Conservation (phyloP, 1,140 invertebrate genomes). For the Drosophila pseudoananassae region DNA sequence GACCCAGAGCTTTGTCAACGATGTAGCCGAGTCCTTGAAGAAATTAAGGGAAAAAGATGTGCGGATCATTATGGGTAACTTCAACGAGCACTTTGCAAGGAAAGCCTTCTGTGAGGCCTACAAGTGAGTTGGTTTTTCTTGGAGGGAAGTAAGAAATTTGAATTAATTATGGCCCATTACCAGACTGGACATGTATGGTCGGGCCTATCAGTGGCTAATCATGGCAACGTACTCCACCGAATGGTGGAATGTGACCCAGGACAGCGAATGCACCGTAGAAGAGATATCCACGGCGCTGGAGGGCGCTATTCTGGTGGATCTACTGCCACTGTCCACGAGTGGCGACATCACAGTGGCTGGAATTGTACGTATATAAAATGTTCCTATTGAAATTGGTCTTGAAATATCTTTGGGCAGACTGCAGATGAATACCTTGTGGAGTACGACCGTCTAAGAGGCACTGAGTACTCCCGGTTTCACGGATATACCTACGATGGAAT, state of each 20-base stretch:
- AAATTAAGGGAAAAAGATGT: slow-evolving; percentile 97
- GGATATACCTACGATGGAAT: slow-evolving; percentile 98
- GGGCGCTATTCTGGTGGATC: slow-evolving; percentile 93
- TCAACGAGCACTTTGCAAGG: slow-evolving; percentile 97
- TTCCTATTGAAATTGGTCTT: background rate
- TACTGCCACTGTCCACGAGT: slow-evolving; percentile 86
- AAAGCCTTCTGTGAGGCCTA: slow-evolving; percentile 97
- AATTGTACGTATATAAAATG: slow-evolving; percentile 89
- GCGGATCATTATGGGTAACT: slow-evolving; percentile 98
- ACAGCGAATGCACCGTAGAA: slow-evolving; percentile 88
- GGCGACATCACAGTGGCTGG: slow-evolving; percentile 94
- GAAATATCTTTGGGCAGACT: slow-evolving; percentile 87
- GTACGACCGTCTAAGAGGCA: slow-evolving; percentile 91
- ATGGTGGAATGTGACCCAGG: slow-evolving; percentile 89
- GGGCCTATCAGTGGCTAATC: slow-evolving; percentile 98
- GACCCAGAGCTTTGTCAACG: slow-evolving; percentile 97
- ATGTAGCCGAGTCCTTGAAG: slow-evolving; percentile 92
- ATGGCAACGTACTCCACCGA: slow-evolving; percentile 93
- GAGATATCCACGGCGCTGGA: slow-evolving; percentile 93
- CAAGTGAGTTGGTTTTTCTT: slow-evolving; percentile 85
- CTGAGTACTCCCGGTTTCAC: slow-evolving; percentile 96
- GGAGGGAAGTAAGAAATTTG: background rate
- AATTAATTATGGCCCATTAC: background rate
- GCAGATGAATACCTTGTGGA: slow-evolving; percentile 93
- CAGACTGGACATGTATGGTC: slow-evolving; percentile 93